phyloP scores from a whole-genome alignment of 2,797 vertebrate species.

The Pteropus rufus region DNA sequence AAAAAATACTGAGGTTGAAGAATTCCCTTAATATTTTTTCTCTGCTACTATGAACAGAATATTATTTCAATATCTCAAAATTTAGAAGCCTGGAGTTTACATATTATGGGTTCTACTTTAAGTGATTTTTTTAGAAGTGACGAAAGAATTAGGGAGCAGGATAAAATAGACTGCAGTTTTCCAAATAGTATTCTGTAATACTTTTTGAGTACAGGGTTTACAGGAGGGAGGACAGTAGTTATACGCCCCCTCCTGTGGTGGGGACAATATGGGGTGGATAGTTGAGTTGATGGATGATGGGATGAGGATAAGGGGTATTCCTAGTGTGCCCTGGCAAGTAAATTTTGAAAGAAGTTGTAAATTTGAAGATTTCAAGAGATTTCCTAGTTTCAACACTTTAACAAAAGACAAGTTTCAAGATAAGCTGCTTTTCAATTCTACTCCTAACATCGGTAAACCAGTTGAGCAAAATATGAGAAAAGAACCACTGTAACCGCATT shows the following conservation, averaged over 20 bases:
- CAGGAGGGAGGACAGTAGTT: neutral
- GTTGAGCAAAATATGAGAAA: neutral
- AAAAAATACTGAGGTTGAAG: neutral
- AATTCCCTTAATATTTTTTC: neutral
- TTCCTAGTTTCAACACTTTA: neutral
- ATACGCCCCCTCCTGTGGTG: neutral
- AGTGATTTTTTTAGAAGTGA: neutral
- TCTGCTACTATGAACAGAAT: neutral
- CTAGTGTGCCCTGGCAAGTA: neutral
- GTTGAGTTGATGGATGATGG: neutral
- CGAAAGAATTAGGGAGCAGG: slow-evolving; percentile 7
- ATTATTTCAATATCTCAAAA: neutral
- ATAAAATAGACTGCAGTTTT: neutral
- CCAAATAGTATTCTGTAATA: neutral
- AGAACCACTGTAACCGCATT: neutral
- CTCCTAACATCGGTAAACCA: neutral
- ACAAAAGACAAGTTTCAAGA: slow-evolving; percentile 25
- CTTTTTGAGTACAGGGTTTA: neutral
- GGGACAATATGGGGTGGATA: neutral
- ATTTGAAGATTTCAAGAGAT: neutral
- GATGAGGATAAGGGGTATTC: neutral
- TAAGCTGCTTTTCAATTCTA: neutral
- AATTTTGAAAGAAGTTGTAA: neutral
- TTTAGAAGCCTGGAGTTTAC: slow-evolving; percentile 7
- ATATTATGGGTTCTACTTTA: neutral